Percentiles rank a stretch among this genome's conserved stretches.
These are phyloP conservation scores for Shargacucullia verbasci DNA, from an alignment of 2,888 invertebrate species.

Conservation along the genomic window DNA sequence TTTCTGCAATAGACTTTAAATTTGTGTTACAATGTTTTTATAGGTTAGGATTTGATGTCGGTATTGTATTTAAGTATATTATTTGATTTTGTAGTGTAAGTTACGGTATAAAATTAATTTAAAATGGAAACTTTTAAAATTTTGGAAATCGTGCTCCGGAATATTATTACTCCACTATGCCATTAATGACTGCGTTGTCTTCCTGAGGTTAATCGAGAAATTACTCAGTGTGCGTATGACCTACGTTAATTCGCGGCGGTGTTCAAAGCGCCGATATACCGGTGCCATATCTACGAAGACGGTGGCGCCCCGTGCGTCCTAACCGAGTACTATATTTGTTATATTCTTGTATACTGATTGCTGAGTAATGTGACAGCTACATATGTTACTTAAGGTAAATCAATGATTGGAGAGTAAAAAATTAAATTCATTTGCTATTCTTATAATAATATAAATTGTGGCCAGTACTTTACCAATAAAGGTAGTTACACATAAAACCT, in stretches of 20 bases:
- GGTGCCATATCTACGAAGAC: conserved; percentile 63
- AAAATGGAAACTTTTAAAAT: conserved; percentile 3
- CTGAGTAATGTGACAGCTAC: conserved; percentile 49
- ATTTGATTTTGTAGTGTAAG: conserved; percentile 19
- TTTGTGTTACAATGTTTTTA: conserved; percentile 23
- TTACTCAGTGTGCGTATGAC: conserved; percentile 41
- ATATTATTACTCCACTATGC: too few species aligned
- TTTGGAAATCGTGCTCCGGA: too few species aligned
- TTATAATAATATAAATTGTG: background rate
- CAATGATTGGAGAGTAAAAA: conserved; percentile 7
- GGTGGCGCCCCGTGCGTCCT: conserved; percentile 60
- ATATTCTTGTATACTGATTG: conserved; percentile 35
- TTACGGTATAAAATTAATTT: conserved; percentile 17
- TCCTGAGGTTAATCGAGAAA: background rate
- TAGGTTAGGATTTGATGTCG: background rate
- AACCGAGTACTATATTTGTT: conserved; percentile 41
- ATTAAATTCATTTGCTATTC: background rate
- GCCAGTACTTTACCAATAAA: too few species aligned
- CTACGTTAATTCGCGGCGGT: conserved; percentile 63
- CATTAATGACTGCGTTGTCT: too few species aligned
- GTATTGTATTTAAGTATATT: conserved; percentile 12
- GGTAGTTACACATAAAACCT: too few species aligned
- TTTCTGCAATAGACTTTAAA: conserved; percentile 22
- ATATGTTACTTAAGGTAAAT: conserved; percentile 23
- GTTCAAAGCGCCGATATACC: conserved; percentile 61